A percentile compares a stretch with the other conserved stretches of the same genome.
Conservation (phyloP, 2,113 vertebrate species). For the Porphyrio hochstetteri region DNA sequence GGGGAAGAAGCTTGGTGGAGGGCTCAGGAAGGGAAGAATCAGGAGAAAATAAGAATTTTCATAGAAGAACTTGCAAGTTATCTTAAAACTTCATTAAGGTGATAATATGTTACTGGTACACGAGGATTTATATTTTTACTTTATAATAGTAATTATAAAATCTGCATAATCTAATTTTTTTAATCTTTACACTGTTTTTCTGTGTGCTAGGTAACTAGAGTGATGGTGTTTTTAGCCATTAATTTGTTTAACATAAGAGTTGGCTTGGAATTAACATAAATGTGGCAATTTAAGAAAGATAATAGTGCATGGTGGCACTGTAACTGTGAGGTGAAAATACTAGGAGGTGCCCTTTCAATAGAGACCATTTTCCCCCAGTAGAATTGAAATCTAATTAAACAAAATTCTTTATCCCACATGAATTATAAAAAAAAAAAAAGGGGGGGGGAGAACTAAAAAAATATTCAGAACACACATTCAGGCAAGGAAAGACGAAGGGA, state of each 20-base stretch:
- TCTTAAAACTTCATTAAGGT: not conserved
- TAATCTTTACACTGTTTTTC: not conserved
- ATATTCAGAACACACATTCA: slow-evolving; percentile 10
- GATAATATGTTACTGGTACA: slow-evolving; percentile 6
- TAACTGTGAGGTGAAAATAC: not conserved
- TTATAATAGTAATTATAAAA: slow-evolving; percentile 40
- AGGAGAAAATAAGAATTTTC: not conserved
- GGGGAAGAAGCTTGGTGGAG: not conserved
- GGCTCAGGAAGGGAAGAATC: not conserved
- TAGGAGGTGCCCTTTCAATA: not conserved
- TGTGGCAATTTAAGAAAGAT: not conserved
- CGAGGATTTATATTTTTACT: slow-evolving; percentile 26
- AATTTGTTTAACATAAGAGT: not conserved
- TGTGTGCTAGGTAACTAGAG: not conserved
- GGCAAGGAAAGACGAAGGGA: slow-evolving; percentile 46
- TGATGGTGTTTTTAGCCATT: not conserved
- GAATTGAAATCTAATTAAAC: slow-evolving; percentile 57
- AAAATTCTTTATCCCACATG: slow-evolving; percentile 52
- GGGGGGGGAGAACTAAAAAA: not conserved
- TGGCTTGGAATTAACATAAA: not conserved
- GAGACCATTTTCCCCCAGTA: not conserved
- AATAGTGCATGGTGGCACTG: not conserved
- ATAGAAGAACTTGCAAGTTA: not conserved
- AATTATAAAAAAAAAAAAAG: not conserved
- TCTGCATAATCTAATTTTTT: not conserved